Conservation (phyloP, 2,888 invertebrate genomes). For the Metacarcinus magister region DNA sequence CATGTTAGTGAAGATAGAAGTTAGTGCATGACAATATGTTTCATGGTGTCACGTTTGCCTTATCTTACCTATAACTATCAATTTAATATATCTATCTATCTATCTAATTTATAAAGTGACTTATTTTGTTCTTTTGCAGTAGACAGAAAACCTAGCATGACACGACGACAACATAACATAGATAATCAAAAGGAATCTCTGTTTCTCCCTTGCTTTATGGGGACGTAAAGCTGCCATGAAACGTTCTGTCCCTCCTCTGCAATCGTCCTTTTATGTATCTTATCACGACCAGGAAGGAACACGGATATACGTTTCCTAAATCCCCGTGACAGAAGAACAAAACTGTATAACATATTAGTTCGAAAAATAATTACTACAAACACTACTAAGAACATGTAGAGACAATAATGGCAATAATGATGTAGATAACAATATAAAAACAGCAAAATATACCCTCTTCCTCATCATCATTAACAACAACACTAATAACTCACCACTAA, state of each 20-base stretch:
- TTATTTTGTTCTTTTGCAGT: no score
- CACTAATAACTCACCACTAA: background rate
- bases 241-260: background rate
- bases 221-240: background rate
- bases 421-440: background rate
- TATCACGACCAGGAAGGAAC: background rate
- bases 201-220: background rate
- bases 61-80: no score
- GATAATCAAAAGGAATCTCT: background rate
- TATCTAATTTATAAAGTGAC: no score
- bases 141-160: background rate
- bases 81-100: no score
- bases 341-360: background rate
- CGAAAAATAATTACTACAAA: background rate
- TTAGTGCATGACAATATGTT: background rate
- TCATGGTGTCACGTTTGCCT: no score
- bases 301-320: background rate
- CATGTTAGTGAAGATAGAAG: background rate
- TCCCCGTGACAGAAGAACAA: background rate
- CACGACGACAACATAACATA: background rate
- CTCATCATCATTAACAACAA: background rate
- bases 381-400: background rate
- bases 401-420: background rate
- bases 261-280: background rate
- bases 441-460: background rate